A percentile compares a stretch with the other conserved stretches of the same genome.
These are phyloP conservation scores for Raja brachyura DNA, from an alignment of 2,113 vertebrate species.

Conservation along the genomic window DNA sequence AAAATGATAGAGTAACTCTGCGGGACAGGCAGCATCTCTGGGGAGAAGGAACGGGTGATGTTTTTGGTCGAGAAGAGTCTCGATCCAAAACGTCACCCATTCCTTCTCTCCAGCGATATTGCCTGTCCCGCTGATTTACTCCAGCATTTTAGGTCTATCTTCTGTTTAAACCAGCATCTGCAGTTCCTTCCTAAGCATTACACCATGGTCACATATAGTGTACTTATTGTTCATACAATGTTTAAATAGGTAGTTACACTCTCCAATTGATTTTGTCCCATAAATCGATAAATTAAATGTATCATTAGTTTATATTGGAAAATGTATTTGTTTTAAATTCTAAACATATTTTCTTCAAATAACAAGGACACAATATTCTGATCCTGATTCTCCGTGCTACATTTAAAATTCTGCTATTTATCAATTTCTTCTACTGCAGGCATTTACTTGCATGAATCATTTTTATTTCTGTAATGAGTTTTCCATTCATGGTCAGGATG, in stretches of 20 bases:
- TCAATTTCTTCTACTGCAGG: not conserved
- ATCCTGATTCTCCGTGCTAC: not conserved
- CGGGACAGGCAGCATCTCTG: too few relatives aligned
- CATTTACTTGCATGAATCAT: not conserved
- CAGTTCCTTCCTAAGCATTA: not conserved
- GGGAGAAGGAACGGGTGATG: too few relatives aligned
- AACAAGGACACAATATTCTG: not conserved
- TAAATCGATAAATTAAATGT: not conserved
- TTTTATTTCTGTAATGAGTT: not conserved
- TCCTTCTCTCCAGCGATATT: too few relatives aligned
- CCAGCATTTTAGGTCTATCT: too few relatives aligned
- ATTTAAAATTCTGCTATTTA: not conserved
- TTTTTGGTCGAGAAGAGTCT: too few relatives aligned
- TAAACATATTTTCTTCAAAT: not conserved
- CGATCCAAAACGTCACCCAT: too few relatives aligned
- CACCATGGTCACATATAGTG: not conserved
- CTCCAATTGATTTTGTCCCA: not conserved
- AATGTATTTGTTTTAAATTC: not conserved
- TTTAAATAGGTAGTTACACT: not conserved
- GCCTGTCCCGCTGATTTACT: too few relatives aligned
- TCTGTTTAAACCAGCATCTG: too few relatives aligned
- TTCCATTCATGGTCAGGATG: slow-evolving; percentile 1
- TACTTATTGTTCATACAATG: not conserved
- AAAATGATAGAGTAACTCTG: too few relatives aligned
- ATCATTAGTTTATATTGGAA: not conserved